These are phyloP conservation scores for Formicarius rufipectus DNA, from an alignment of 2,113 vertebrate genomes.

Conservation along the genomic window DNA sequence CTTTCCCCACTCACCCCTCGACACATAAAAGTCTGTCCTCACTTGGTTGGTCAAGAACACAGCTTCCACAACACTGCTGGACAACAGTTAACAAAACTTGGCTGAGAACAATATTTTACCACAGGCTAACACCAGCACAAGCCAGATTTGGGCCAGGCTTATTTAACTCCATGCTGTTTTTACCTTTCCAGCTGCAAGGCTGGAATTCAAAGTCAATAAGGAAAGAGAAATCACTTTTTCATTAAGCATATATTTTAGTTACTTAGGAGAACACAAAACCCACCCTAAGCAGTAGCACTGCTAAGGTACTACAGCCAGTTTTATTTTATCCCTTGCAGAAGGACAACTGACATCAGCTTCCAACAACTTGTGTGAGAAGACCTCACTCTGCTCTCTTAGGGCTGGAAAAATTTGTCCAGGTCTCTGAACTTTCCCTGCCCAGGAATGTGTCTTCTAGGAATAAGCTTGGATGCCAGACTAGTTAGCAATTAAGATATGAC, in stretches of 20 bases:
- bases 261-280: neutral
- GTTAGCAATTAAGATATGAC: neutral
- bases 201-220: neutral
- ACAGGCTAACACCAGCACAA: neutral
- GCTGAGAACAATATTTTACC: neutral
- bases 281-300: neutral
- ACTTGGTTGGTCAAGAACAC: neutral
- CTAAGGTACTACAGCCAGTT: neutral
- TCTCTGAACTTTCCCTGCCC: neutral
- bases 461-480: neutral
- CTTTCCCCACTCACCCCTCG: neutral
- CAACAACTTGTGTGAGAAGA: neutral
- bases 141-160: neutral
- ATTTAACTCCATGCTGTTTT: neutral
- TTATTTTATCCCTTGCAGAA: neutral
- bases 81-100: neutral
- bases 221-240: neutral
- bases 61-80: neutral
- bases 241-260: neutral
- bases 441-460: neutral
- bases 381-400: rapidly evolving
- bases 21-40: neutral
- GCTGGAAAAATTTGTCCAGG: neutral
- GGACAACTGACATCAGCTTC: neutral
- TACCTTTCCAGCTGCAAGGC: neutral